phyloP scores from a whole-genome alignment of 2,113 vertebrate genomes.

The Apaloderma vittatum region DNA sequence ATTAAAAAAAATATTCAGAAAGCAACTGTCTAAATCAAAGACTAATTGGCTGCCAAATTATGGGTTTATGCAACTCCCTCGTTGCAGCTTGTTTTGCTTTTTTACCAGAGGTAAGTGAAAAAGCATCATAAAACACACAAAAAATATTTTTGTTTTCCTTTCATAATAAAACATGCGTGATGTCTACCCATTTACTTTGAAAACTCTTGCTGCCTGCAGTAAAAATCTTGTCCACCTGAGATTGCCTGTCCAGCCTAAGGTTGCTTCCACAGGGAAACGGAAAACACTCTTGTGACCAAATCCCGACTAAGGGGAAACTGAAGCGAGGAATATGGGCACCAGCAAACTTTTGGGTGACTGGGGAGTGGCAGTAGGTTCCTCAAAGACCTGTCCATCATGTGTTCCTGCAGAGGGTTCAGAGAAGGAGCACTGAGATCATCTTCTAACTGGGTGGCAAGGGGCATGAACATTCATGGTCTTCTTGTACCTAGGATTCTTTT shows the following conservation, averaged over 20 bases:
- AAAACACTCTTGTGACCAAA: not conserved
- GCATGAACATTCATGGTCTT: not conserved
- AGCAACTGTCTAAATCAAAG: conserved; percentile 80
- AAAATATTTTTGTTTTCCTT: conserved; percentile 73
- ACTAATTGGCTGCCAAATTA: conserved; percentile 84
- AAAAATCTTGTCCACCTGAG: not conserved
- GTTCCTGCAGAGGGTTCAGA: not conserved
- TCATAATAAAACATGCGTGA: conserved; percentile 70
- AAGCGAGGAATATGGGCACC: not conserved
- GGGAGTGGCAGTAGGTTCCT: not conserved
- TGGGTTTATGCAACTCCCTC: conserved; percentile 68
- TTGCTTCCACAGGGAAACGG: not conserved
- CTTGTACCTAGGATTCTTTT: not conserved
- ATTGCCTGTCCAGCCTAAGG: not conserved
- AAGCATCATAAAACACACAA: conserved; percentile 71
- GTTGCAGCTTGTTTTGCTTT: conserved; percentile 52
- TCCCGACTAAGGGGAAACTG: not conserved
- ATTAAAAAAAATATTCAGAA: conserved; percentile 62
- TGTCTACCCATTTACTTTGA: conserved; percentile 47
- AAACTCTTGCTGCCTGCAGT: not conserved
- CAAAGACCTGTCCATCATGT: not conserved
- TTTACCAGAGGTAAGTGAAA: conserved; percentile 69
- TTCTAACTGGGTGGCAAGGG: not conserved
- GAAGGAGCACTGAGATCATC: not conserved
- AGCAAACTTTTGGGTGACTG: not conserved